Evolutionary conservation across 2,888 invertebrate genomes (phyloP), one percentile per base, ranked within the genome.

Genomic region (Aphidius colemani): DNA sequence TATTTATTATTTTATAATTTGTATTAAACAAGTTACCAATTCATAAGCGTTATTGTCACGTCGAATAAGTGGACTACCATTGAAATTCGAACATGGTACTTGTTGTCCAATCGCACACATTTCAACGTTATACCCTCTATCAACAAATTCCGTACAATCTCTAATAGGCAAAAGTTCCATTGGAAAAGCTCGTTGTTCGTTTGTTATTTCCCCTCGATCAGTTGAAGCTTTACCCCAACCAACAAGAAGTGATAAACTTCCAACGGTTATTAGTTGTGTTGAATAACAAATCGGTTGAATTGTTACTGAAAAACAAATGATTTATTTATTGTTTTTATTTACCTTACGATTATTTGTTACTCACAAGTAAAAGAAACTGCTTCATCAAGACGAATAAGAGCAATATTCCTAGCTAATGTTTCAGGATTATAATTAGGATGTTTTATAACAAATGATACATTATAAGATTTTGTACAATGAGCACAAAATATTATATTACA

Each of bases 41-140:
- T 87, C 86, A 78, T 86, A 86, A 48, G 86, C 86, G 39, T 88
- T 88, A 67, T 87, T 87, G 70, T 88, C 86, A 66, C 84, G 85
- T 2, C 89, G 81, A 60, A 92, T 78, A 5, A 93, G 81, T 0
- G 93, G 92, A 0, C 92, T 90, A 5, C 93, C 93, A 4, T 91
- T 92, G 72, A 91, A 93, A 6, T 92, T 92, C 8, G 90, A 88
- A 70, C 93, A 93, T 0, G 92, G 92, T 76, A 92, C 92, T 69
- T 86, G 87, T 11, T 89, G 89, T 69, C 85, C 85, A 70, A 91
- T 90, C 0, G 91, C 92, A 0, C 93, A 93, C 53, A 87, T 86
- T 66, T 86, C 92, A 48, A 86, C 88, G 0, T 87, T 88, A 8
- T 87, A 85, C 1, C 90, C 90, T 72, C 90, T 92, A 65, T 68